phyloP scores from a whole-genome alignment of 2,888 invertebrate species.

The Morinoia aosen region DNA sequence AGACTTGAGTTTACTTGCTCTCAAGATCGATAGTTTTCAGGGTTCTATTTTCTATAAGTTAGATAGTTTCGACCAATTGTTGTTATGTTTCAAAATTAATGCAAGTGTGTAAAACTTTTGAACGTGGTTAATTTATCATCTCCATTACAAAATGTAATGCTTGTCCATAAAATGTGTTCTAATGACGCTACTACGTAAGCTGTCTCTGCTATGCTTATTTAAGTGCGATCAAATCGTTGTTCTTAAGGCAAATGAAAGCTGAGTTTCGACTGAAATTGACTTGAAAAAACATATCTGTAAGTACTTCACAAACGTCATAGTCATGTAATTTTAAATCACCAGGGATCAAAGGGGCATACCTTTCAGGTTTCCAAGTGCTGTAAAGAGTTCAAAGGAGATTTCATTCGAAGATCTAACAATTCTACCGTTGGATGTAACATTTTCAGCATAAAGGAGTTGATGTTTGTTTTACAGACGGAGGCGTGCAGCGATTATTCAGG shows the following conservation, averaged over 20 bases:
- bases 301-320: background rate
- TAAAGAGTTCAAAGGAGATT: too few species aligned
- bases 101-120: too few species aligned
- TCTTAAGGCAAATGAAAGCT: too few species aligned
- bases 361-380: too few species aligned
- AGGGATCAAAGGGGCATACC: background rate
- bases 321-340: background rate
- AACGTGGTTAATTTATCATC: too few species aligned
- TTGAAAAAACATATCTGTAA: background rate
- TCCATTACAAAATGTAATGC: too few species aligned
- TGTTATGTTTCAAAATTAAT: too few species aligned
- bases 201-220: background rate
- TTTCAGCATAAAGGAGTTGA: background rate
- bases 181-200: background rate
- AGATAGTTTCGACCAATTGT: too few species aligned
- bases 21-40: background rate
- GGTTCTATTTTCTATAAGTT: too few species aligned
- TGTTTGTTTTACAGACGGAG: background rate
- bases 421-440: background rate
- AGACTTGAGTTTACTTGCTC: background rate
- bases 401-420: too few species aligned
- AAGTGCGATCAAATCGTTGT: background rate
- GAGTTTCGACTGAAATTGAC: too few species aligned
- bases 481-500: slow-evolving; percentile 34
- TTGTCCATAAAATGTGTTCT: background rate